Base-by-base conservation (phyloP, 2,113 vertebrate species). In the Cygnus buccinator region DNA sequence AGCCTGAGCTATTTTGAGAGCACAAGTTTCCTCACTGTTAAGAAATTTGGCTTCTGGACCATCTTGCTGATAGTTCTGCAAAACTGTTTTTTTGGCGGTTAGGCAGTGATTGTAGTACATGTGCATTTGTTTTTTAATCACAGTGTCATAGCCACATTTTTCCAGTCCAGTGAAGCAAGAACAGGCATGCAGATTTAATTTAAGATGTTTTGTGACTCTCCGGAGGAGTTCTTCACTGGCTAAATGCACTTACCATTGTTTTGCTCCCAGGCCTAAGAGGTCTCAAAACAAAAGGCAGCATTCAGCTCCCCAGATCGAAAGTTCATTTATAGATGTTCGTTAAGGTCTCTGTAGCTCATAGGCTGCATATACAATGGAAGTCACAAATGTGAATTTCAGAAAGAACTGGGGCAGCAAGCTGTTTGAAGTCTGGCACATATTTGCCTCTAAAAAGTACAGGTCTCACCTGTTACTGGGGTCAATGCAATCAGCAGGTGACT, bases 71-170 rank as follows among this genome's bases (percentile, higher is more conserved):
- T 94, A 93, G 91, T 79, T 92, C 86, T 89, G 70, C 68, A 96
- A 90, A 95, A 91, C 61, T 80, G 39, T 43, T 95, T 89, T 89
- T 87, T 95, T 97, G 96, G 90, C 90, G 90, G 83, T 80, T 74
- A 74, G 21, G 77, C 76, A 68, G 59, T 54, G 35, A 52, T 84
- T 88, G 85, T 55, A 91, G 71, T 46, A 65, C 72, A 67, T 61
- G 65, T 83, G 12, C 81, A 57, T 89, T 92, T 93, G 72, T 71
- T 89, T 95, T 95, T 94, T 93, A 96, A 97, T 92, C 67, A 96
- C 79, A 41, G 91, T 91, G 92, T 93, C 92, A 90, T 84, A 88
- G 55, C 23, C 59, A 52, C 46, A 62, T 96, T 96, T 95, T 96
- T 97, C 88, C 71, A 94, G 93, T 58, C 79, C 67, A 92, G 43